Evolutionary conservation across 2,888 invertebrate genomes (phyloP), one percentile per base, ranked within the genome.

Genomic region (Phlogophora meticulosa): DNA sequence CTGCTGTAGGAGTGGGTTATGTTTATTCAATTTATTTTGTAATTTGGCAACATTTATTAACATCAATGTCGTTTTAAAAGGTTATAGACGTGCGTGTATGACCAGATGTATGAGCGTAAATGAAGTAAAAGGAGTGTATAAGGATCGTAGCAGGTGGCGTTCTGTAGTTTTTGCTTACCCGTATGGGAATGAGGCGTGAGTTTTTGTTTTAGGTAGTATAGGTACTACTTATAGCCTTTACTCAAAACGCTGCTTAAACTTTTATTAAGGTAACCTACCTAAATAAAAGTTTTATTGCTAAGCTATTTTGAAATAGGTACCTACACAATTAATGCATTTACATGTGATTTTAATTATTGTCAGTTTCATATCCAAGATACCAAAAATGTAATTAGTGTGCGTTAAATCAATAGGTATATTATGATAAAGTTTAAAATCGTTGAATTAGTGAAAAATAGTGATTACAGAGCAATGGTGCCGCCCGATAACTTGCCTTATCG

Each of bases 401-500:
- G 40, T 70, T 60, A 78, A 75, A 72, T 80, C 61, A 69, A 72
- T 78, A 67, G 68, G 48, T 70, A 60, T 74, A 57, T 65, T 51
- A 51, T 55, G 82, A 85, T 85, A 83, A 79, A 65, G 48, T 83
- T 82, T 81, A 61, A 83, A 83, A 79, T 76, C 69, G 58, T 76
- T 48, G 71, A 82, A 83, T 82, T 80, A 84, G 80, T 81, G 72
- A 85, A 87, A 83, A 84, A 80, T 71, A 57, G 63, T 76, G 83
- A 84, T 85, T 84, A 82, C 72, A 80, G 81, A 72, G 80, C 85
- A 82, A 85, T 79, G 82, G 82, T 84, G 85, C 84, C 79, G 83
- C 78, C 61, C 69, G 78, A 85, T 91, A 92, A 91, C 87, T 15
- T 1, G n/a, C n/a, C 75, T 91, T 93, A 94, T 94, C 93, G 51